Percentiles rank a stretch among this genome's conserved stretches.
phyloP scores from a whole-genome alignment of 30 jellyfish, hydroid and myxozoan genomes.

The Rhopilema esculentum region DNA sequence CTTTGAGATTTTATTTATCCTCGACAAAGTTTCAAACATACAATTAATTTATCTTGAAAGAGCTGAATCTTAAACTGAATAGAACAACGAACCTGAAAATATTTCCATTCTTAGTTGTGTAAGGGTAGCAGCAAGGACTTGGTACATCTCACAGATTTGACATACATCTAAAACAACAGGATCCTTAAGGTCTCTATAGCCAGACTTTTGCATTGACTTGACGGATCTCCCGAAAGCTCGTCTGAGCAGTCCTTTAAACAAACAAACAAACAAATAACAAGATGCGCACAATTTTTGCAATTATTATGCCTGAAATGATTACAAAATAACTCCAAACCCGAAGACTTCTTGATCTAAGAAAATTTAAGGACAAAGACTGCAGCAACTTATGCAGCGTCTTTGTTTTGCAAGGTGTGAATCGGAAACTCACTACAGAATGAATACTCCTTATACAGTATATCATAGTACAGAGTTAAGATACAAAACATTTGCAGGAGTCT shows the following conservation, averaged over 20 bases:
- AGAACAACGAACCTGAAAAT: slow-evolving; percentile 78
- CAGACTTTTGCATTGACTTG: slow-evolving; percentile 39
- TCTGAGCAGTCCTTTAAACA: slow-evolving; percentile 70
- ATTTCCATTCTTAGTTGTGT: slow-evolving; percentile 90
- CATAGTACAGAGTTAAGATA: too few species aligned
- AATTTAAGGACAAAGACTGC: too few species aligned
- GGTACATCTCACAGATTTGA: slow-evolving; percentile 87
- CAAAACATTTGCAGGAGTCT: too few species aligned
- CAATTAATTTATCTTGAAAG: too few species aligned
- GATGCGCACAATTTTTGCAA: too few species aligned
- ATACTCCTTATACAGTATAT: too few species aligned
- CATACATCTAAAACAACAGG: slow-evolving; percentile 90
- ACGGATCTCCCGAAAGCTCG: slow-evolving; percentile 86
- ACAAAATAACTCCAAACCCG: not conserved
- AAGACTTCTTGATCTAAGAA: too few species aligned
- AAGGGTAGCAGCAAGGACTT: slow-evolving; percentile 67
- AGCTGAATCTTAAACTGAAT: not conserved
- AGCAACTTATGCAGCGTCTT: too few species aligned
- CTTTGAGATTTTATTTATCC: too few species aligned
- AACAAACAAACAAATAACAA: not conserved
- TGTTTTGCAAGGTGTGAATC: too few species aligned
- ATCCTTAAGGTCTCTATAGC: slow-evolving; percentile 78
- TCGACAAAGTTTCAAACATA: too few species aligned
- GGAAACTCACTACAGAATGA: too few species aligned
- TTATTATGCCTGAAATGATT: not conserved